phyloP scores from a whole-genome alignment of 2,113 vertebrate species.

The Aramus guarauna region DNA sequence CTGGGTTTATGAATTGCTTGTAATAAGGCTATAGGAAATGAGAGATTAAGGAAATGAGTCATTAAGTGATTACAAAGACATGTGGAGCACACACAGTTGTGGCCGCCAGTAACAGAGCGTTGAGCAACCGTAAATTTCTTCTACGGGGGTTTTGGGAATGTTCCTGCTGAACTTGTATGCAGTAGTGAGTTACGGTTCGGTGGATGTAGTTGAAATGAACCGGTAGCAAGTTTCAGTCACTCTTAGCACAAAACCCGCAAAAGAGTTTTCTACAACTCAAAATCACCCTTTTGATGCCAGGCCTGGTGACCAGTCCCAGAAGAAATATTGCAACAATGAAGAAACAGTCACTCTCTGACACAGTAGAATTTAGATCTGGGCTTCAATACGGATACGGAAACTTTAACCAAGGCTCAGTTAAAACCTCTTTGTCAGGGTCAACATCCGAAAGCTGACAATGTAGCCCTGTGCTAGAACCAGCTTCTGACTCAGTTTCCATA shows the following conservation, averaged over 20 bases:
- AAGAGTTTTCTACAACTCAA: neutral
- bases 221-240: constrained; percentile 5
- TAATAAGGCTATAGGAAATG: constrained; percentile 74
- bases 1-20: constrained; percentile 68
- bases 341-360: neutral
- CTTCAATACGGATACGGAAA: neutral
- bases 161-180: constrained; percentile 52
- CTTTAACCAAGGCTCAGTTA: neutral
- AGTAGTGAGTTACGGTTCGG: constrained; percentile 29
- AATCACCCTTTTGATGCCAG: constrained; percentile 17
- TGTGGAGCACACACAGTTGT: constrained; percentile 70
- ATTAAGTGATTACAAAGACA: constrained; percentile 77
- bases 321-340: neutral
- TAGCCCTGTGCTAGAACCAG: neutral
- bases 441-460: neutral
- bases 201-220: constrained; percentile 37
- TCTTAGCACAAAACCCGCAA: neutral
- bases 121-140: constrained; percentile 58
- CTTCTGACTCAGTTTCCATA: neutral
- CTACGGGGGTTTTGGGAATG: constrained; percentile 35
- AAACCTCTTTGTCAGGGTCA: neutral
- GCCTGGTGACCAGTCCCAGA: neutral
- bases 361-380: neutral
- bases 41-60: constrained; percentile 75
- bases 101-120: constrained; percentile 51